Conservation (phyloP, 2,113 vertebrate genomes). For the Mesocricetus auratus region DNA sequence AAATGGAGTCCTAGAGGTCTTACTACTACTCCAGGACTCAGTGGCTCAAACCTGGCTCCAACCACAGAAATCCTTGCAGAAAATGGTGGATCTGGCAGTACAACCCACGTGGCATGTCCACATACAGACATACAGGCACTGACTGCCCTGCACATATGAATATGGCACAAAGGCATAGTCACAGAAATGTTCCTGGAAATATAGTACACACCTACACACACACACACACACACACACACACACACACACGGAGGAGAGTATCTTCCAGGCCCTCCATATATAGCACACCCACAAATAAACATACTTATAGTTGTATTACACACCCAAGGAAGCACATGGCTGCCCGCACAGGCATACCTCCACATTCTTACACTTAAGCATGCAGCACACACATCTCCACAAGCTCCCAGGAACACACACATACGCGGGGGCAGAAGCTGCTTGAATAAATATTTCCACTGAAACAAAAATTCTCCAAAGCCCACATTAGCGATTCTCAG, state of each 20-base stretch:
- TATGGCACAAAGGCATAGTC: not conserved
- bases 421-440: not conserved
- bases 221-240: not conserved
- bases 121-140: not conserved
- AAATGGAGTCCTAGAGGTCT: not conserved
- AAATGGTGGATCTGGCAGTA: not conserved
- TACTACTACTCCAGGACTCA: not conserved
- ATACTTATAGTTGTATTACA: too few species aligned
- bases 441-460: conserved; percentile 7
- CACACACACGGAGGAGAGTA: not conserved
- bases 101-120: not conserved
- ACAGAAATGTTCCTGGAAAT: not conserved
- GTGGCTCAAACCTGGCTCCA: not conserved
- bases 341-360: not conserved
- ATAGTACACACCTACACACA: not conserved
- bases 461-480: conserved; percentile 45
- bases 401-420: not conserved
- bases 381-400: not conserved
- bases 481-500: not conserved
- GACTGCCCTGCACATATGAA: not conserved
- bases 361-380: not conserved
- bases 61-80: conserved; percentile 2
- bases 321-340: not conserved
- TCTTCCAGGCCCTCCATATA: not conserved
- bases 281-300: not conserved